Base-by-base conservation (phyloP, 2,797 vertebrate species). In the Spondyliosoma cantharus region DNA sequence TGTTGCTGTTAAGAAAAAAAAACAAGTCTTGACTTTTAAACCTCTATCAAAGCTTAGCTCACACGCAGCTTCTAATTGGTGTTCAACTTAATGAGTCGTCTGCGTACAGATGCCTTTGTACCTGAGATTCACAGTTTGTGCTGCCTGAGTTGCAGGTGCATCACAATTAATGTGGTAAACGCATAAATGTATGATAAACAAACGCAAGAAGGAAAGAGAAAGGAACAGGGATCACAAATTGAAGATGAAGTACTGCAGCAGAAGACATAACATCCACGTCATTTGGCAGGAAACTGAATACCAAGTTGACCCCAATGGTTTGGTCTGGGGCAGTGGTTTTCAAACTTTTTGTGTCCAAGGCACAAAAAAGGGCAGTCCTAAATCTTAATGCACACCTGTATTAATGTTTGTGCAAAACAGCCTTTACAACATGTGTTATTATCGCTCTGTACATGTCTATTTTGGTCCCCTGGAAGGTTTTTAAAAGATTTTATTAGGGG, bases 1-100 rank as follows among this genome's bases (percentile, higher is more conserved):
- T 68, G 32, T 59, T 66, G n/a, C 45, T 68, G 32, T 57, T 67
- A 13, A 24, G 54, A 72, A 69, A 70, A 60, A 24, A 48, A 58
- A 56, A 65, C 72, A 71, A 24, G 42, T 46, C 50, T 37, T 25
- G 25, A 50, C 50, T 42, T 24, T 62, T 52, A 59, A 53, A 56
- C 4, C 1, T 69, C 24, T 49, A 45, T 64, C 56, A 60, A 50
- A 74, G 29, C 68, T 11, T 11, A 37, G 9, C 37, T 66, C 19
- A 57, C n/a, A 22, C 15, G 9, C 60, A 14, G 13, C n/a, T 0
- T 4, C 53, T 78, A 66, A 85, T 61, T 72, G 48, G 27, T 48
- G n/a, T 71, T 82, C n/a, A 70, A 14, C 11, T 37, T 64, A 71
- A 76, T 69, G 59, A 66, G 24, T 50, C 17, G 56, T 29, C 50